Percentiles rank a stretch among this genome's conserved stretches.
Conservation (phyloP, 2,888 invertebrate genomes). For the Hypselothyrea guttata region DNA sequence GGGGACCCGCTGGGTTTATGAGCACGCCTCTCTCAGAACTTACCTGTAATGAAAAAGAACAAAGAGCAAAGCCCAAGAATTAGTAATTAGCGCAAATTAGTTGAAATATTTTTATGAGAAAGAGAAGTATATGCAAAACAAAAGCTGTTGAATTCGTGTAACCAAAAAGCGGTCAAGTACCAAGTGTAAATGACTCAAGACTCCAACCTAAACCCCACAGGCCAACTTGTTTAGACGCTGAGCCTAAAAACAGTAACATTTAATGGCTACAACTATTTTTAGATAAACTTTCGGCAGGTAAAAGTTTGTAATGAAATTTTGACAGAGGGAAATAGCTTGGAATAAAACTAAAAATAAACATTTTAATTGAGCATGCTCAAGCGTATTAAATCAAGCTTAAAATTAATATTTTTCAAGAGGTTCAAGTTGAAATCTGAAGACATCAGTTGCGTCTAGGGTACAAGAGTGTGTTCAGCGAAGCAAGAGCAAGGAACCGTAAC, state of each 20-base stretch:
- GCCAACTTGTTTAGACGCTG: neutral
- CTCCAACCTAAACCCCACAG: neutral
- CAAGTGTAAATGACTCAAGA: constrained; percentile 1
- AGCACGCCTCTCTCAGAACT: constrained; percentile 38
- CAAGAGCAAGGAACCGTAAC: too few relatives aligned
- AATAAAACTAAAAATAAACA: too few relatives aligned
- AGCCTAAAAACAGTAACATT: neutral
- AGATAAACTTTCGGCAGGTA: too few relatives aligned
- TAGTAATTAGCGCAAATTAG: constrained; percentile 71
- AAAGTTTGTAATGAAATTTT: too few relatives aligned
- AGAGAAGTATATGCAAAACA: too few relatives aligned
- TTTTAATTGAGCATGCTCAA: too few relatives aligned
- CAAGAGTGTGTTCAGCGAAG: too few relatives aligned
- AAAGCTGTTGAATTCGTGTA: constrained; percentile 6
- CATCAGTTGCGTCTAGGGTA: too few relatives aligned
- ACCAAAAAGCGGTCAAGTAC: constrained; percentile 14
- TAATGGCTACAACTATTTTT: neutral
- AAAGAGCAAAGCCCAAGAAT: constrained; percentile 38
- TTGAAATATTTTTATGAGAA: constrained; percentile 45
- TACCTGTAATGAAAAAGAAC: constrained; percentile 64
- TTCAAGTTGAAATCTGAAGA: too few relatives aligned
- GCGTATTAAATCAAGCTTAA: too few relatives aligned
- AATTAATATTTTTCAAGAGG: too few relatives aligned
- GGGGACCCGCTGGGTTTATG: constrained; percentile 35
- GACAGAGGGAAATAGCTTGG: too few relatives aligned